Evolutionary conservation across 2,797 vertebrate species (phyloP), one percentile per base, ranked within the genome.

Genomic region (Prionace glauca): DNA sequence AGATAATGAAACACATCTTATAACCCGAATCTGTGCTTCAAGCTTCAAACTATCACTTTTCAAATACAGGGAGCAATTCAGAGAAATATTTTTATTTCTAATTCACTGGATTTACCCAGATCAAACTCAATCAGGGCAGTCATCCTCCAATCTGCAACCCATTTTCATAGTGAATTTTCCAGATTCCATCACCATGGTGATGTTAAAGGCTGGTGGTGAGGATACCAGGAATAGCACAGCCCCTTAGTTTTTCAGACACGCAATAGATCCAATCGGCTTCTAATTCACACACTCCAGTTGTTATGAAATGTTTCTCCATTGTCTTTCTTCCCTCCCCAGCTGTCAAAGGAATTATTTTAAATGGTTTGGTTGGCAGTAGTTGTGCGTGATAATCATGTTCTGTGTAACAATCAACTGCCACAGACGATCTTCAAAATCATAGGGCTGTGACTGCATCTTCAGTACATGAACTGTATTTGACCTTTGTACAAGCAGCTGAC

Each of bases 311-410:
- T 91, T 91, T 65, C 60, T 67, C 4, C 26, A 29, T 29, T 91
- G 60, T 18, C 50, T 62, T 56, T 60, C 24, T 67, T 22, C 67
- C 16, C 62, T 65, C 12, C 90, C 4, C n/a, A 92, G 20, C 90
- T 69, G 20, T 24, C 90, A 92, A 92, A 36, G 36, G 20, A 67
- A 92, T 92, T 90, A 60, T 90, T 90, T 90, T 41, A 92, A 69
- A 92, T 69, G 20, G 11, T 69, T 92, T 69, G 22, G 22, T 36
- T 29, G 62, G 16, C 56, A 90, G 12, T 90, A 18, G 60, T 22
- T 69, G 18, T 41, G 65, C 24, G 20, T 67, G n/a, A 8, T 92
- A 41, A 92, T 9, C n/a, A 41, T 67, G n/a, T 41, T 22, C 81
- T 45, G 20, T 22, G 79, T 22, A 84, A 45, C 41, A 84, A 84